Conservation (phyloP, 2,888 invertebrate genomes). For the Gerris lacustris region DNA sequence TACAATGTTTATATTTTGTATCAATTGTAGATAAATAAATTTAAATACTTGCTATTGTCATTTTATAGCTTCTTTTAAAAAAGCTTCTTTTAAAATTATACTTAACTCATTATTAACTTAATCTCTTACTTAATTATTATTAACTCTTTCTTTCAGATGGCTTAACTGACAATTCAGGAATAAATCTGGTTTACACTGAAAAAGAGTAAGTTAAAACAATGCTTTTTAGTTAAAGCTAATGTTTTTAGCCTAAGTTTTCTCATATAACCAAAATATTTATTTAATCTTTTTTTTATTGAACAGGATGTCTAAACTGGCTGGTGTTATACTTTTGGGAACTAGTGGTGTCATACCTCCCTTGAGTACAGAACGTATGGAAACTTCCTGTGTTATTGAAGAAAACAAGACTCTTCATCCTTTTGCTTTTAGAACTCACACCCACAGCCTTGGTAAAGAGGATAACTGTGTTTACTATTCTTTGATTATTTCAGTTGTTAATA, state of each 20-base stretch:
- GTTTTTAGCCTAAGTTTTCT: too few species aligned
- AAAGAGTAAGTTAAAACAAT: constrained; percentile 45
- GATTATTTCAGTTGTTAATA: background rate
- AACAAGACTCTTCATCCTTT: constrained; percentile 82
- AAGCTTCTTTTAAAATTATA: too few species aligned
- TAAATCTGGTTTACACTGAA: constrained; percentile 65
- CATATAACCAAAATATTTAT: too few species aligned
- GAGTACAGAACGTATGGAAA: constrained; percentile 72
- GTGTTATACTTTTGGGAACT: constrained; percentile 80
- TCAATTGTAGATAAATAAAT: too few species aligned
- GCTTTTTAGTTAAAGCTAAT: background rate
- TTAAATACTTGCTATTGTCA: too few species aligned
- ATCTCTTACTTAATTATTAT: too few species aligned
- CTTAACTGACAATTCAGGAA: constrained; percentile 70
- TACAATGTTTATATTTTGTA: too few species aligned
- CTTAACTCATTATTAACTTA: too few species aligned
- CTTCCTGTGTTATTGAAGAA: constrained; percentile 68
- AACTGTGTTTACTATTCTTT: constrained; percentile 10
- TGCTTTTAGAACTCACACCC: constrained; percentile 90
- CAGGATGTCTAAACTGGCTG: constrained; percentile 76
- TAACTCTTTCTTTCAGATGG: constrained; percentile 47
- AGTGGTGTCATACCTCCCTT: constrained; percentile 63
- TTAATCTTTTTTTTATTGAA: too few species aligned
- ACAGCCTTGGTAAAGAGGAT: constrained; percentile 54
- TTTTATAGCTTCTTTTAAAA: too few species aligned